Conservation (phyloP, 1,140 invertebrate species). For the Hyphantria cunea region DNA sequence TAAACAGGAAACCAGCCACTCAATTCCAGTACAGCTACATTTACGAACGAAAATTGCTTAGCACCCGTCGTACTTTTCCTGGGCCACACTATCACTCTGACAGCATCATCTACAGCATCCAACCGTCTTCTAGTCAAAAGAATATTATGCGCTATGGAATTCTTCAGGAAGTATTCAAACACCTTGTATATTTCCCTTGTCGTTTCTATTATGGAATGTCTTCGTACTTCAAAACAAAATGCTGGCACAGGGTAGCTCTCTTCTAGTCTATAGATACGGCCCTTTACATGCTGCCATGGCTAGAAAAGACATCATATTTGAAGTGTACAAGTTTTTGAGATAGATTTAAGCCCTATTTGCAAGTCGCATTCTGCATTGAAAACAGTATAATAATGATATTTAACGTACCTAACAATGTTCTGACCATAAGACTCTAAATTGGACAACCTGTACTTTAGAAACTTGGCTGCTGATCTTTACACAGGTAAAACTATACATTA, state of each 20-base stretch:
- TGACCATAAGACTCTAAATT: no score
- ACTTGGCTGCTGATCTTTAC: no score
- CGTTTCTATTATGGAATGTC: constrained; percentile 52
- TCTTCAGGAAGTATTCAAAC: constrained; percentile 80
- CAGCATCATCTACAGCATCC: constrained; percentile 52
- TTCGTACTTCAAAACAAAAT: constrained; percentile 84
- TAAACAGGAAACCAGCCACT: constrained; percentile 86
- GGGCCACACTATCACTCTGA: constrained; percentile 86
- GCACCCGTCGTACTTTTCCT: constrained; percentile 79
- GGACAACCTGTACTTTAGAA: no score
- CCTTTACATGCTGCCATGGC: constrained; percentile 79
- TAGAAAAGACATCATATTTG: constrained; percentile 55
- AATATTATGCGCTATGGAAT: constrained; percentile 86
- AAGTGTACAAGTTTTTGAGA: not conserved
- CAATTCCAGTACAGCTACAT: constrained; percentile 85
- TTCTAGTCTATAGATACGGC: constrained; percentile 76
- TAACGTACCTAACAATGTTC: no score
- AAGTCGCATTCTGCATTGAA: no score
- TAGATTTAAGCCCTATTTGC: no score
- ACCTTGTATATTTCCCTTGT: constrained; percentile 75
- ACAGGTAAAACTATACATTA: no score
- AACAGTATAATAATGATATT: no score
- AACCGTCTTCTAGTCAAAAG: constrained; percentile 81
- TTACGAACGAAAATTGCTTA: constrained; percentile 83
- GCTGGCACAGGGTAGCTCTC: constrained; percentile 83